These are phyloP conservation scores for Anoplophora glabripennis DNA, from an alignment of 1,140 invertebrate genomes.

Conservation along the genomic window DNA sequence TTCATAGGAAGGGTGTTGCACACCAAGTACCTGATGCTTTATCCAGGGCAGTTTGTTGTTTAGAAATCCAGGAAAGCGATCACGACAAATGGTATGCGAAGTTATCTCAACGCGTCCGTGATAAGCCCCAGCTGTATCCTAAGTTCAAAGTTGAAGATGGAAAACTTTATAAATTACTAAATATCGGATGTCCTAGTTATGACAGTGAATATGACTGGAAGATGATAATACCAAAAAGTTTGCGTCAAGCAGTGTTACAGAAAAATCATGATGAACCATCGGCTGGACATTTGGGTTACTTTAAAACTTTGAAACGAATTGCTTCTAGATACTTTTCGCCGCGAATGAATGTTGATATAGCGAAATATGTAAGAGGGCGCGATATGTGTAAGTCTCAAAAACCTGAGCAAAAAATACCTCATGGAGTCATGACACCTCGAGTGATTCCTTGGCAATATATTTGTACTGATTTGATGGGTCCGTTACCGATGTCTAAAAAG, in stretches of 20 bases:
- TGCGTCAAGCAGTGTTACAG: conserved; percentile 15
- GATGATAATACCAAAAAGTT: conserved; percentile 28
- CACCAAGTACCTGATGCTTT: conserved; percentile 26
- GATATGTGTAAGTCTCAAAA: conserved; percentile 35
- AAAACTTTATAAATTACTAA: conserved; percentile 16
- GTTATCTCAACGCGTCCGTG: conserved; percentile 8
- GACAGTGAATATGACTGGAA: conserved; percentile 32
- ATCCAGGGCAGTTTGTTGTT: conserved; percentile 10
- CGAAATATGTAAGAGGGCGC: conserved; percentile 33
- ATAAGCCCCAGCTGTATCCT: conserved; percentile 21
- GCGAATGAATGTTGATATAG: conserved; percentile 32
- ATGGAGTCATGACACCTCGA: conserved; percentile 33
- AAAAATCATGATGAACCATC: conserved; percentile 16
- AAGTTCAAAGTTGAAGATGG: conserved; percentile 17
- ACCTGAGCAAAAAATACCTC: conserved; percentile 26
- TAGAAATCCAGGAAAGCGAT: too few relatives aligned
- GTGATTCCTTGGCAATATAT: conserved; percentile 15
- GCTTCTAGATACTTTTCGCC: conserved; percentile 38
- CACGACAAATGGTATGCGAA: conserved; percentile 14
- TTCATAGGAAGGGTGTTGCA: conserved; percentile 44
- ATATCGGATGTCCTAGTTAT: not conserved
- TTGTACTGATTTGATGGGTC: conserved; percentile 17
- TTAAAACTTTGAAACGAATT: conserved; percentile 33
- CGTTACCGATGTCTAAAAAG: conserved; percentile 33
- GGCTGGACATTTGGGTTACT: conserved; percentile 34